Evolutionary conservation across 2,113 vertebrate species (phyloP), one percentile per base, ranked within the genome.

Genomic region (Oophaga pumilio): DNA sequence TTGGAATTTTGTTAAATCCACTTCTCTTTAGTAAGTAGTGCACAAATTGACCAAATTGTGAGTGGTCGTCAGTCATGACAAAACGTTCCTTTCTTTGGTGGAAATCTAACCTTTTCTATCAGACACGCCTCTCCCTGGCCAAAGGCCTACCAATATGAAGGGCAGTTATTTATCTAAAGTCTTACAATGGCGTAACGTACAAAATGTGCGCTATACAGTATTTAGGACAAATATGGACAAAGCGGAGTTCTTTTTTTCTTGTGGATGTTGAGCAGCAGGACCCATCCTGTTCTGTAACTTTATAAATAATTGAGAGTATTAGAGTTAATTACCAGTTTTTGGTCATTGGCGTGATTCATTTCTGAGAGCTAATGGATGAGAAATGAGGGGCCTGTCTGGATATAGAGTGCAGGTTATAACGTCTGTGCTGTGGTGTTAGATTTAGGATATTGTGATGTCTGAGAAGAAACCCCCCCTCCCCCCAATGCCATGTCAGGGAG

Each of bases 351-450:
- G 43, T 62, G 43, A 60, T 82, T 82, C 22, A 66, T 17, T 68
- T 60, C 13, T 52, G 20, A 50, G 33, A 22, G 57, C 24, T 81
- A 81, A 79, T 60, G 77, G 79, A 50, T 82, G 59, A n/a, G 76
- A 8, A n/a, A 18, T 74, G 49, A 0, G 11, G 33, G 43, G 17
- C 33, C 22, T 53, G 20, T n/a, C 20, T 52, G 49, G 74, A 12
- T 22, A 76, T n/a, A 52, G 10, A 18, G 26, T 57, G 53, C 76
- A 57, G 13, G 57, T 17, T 17, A 28, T 56, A 56, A 13, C 22
- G n/a, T 24, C 2, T 56, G n/a, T 78, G 17, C 15, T 4, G 1
- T 26, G 6, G 4, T n/a, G 52, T 76, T 76, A 8, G 73, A 50
- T 74, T 52, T 76, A 52, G 17, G 52, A 26, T 26, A 56, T n/a